Evolutionary conservation across 2,888 invertebrate species (phyloP).

Genomic region (Temnothorax unifasciatus): DNA sequence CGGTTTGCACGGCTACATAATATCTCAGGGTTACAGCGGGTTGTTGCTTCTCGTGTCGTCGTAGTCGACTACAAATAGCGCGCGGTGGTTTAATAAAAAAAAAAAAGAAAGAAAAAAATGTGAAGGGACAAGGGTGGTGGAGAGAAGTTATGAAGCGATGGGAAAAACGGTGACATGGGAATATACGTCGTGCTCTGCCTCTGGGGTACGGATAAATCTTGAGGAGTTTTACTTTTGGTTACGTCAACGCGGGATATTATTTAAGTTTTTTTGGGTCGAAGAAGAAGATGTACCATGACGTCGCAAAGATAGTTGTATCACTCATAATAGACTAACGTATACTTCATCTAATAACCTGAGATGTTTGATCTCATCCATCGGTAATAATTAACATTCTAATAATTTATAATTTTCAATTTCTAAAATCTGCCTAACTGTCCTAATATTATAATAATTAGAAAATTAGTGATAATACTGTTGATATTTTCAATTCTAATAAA

Average conservation of each 20-base stretch:
- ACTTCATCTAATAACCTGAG: too few species aligned
- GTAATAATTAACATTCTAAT: too few species aligned
- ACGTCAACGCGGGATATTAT: conserved; percentile 30
- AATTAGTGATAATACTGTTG: too few species aligned
- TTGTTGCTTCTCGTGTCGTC: conserved; percentile 72
- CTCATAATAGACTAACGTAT: neutral
- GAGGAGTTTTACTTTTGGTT: conserved; percentile 64
- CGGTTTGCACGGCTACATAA: conserved; percentile 80
- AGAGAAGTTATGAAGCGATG: conserved; percentile 71
- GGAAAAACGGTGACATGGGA: conserved; percentile 67
- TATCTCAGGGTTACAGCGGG: conserved; percentile 83
- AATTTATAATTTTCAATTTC: neutral
- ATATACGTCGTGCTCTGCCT: conserved; percentile 47
- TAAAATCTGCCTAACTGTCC: neutral
- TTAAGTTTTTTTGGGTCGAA: neutral
- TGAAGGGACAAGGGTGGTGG: conserved; percentile 6
- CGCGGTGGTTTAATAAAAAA: conserved; percentile 75
- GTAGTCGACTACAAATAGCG: conserved; percentile 76
- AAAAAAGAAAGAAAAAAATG: conserved; percentile 59
- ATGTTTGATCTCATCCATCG: neutral
- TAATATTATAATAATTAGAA: conserved; percentile 8
- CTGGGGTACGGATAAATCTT: conserved; percentile 65
- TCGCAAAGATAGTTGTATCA: neutral
- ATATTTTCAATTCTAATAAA: neutral
- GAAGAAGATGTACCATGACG: neutral